These are phyloP conservation scores for Accipiter cooperii DNA, from an alignment of 2,113 vertebrate species.

Conservation along the genomic window DNA sequence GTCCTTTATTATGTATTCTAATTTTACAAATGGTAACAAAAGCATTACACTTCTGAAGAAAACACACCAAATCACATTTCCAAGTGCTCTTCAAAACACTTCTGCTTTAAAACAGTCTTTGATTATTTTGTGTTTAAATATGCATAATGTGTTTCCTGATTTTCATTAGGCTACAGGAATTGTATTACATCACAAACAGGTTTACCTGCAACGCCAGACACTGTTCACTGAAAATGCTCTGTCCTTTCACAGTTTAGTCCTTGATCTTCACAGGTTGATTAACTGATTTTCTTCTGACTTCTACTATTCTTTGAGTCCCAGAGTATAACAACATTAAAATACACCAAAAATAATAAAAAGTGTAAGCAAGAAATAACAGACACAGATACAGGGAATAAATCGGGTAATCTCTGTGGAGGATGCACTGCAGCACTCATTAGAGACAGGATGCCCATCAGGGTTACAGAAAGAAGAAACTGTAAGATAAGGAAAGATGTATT, in stretches of 20 bases:
- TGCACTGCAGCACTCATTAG: conserved; percentile 56
- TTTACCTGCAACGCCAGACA: background rate
- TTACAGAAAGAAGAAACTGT: conserved; percentile 83
- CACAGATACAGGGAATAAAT: conserved; percentile 86
- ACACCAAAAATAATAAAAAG: conserved; percentile 80
- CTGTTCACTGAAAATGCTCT: background rate
- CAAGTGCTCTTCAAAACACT: background rate
- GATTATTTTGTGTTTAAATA: background rate
- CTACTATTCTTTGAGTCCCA: conserved; percentile 70
- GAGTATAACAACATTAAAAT: conserved; percentile 85
- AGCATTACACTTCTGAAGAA: background rate
- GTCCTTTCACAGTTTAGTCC: background rate
- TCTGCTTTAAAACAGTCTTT: background rate
- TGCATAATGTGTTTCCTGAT: background rate
- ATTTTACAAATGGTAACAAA: conserved; percentile 30
- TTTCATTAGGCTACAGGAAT: background rate
- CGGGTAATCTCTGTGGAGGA: conserved; percentile 81
- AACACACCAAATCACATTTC: background rate
- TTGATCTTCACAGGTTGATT: background rate
- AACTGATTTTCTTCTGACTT: conserved; percentile 84
- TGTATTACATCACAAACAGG: background rate
- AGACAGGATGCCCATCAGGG: conserved; percentile 78
- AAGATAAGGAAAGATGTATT: background rate
- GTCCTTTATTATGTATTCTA: conserved; percentile 40
- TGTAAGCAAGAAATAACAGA: conserved; percentile 82